Base-by-base conservation (phyloP, 2,888 invertebrate genomes). In the Drosophila mimetica region DNA sequence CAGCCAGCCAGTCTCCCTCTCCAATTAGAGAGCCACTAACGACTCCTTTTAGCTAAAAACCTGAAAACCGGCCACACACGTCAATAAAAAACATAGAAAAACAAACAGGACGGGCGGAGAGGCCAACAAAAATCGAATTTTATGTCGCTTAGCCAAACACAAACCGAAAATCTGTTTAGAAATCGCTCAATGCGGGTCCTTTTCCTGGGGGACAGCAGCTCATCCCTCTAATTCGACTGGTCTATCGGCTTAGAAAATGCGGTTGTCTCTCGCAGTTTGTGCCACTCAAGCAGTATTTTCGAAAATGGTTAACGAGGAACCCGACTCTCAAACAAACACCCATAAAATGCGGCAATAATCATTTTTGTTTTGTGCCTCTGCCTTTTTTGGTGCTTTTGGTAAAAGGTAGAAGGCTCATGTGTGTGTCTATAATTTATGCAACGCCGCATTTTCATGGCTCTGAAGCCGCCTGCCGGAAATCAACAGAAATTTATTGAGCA, bases 401-500 rank as follows among this genome's bases (percentile, higher is more conserved):
- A 73, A 71, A 83, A 80, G 80, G 80, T 79, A 80, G n/a, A n/a
- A 55, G 63, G 44, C 51, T 48, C 65, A 47, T n/a, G 37, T 52
- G 48, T 50, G 18, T 41, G 61, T 36, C 46, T 71, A 74, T 77
- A 84, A 84, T 84, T 85, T 84, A 87, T 84, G 84, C 88, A 79
- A 79, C 72, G 71, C 72, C 76, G 83, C 82, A 77, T 72, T 76
- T 80, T 86, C 74, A 74, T 73, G 74, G 69, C 61, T 28, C 34
- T n/a, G 37, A 67, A 22, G 39, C 61, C 64, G 70, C 51, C 42
- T 67, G 74, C 41, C 71, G 84, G 83, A 86, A 86, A 85, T 86
- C 84, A 85, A 82, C 83, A 85, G 76, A 87, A 86, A 85, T 89
- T 89, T 86, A 86, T 86, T 86, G 86, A 76, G 88, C 86, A 85